These are phyloP conservation scores for Leptinotarsa texana DNA, from an alignment of 1,140 invertebrate species.

Conservation along the genomic window DNA sequence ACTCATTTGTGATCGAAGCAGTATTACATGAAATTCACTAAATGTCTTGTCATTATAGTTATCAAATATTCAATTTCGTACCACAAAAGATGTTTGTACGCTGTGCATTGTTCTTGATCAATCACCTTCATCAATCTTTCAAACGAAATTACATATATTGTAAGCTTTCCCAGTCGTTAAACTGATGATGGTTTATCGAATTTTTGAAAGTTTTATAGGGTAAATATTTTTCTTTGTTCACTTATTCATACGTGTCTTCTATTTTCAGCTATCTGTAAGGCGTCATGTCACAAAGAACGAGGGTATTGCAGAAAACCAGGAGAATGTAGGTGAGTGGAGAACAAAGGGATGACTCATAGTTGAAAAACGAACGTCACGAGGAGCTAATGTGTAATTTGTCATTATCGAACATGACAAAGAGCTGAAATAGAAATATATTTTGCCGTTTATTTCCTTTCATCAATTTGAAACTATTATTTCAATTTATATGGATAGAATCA, in stretches of 20 bases:
- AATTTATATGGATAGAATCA: too few species aligned
- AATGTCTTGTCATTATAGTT: too few species aligned
- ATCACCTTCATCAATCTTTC: not conserved
- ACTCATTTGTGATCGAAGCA: too few species aligned
- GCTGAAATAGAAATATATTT: too few species aligned
- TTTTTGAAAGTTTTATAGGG: too few species aligned
- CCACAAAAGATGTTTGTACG: too few species aligned
- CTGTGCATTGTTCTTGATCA: slow-evolving; percentile 2
- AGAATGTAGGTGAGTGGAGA: slow-evolving; percentile 61
- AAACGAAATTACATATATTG: slow-evolving; percentile 11
- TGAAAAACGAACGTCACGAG: not conserved
- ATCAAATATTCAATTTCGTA: too few species aligned
- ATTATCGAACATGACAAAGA: too few species aligned
- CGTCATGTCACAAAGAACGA: slow-evolving; percentile 79
- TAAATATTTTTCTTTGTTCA: not conserved
- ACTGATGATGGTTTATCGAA: not conserved
- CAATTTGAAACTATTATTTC: too few species aligned
- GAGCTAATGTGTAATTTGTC: too few species aligned
- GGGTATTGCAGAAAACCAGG: slow-evolving; percentile 84
- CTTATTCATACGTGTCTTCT: not conserved
- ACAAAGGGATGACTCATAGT: not conserved
- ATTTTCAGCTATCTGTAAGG: slow-evolving; percentile 75
- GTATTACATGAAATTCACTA: too few species aligned
- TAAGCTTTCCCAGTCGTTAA: slow-evolving; percentile 10
- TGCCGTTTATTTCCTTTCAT: too few species aligned